Evolutionary conservation across 2,113 vertebrate species (phyloP).

Genomic region (Hylia prasina): DNA sequence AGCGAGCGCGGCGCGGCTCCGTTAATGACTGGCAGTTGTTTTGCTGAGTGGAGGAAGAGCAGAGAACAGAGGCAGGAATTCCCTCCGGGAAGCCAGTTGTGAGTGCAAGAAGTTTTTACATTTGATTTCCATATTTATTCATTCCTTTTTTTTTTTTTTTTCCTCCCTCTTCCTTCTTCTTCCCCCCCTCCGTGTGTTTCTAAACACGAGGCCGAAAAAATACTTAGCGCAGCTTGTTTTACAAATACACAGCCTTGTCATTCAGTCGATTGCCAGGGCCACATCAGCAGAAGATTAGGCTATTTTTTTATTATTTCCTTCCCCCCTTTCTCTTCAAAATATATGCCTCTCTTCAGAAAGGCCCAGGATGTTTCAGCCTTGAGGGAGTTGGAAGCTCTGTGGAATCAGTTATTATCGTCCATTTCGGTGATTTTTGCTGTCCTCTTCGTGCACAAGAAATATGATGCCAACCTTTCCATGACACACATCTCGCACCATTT

Average conservation of each 20-base stretch:
- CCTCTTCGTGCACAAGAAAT: neutral
- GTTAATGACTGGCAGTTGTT: slow-evolving; percentile 92
- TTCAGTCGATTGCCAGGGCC: slow-evolving; percentile 23
- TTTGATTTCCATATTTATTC: slow-evolving; percentile 82
- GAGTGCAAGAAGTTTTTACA: slow-evolving; percentile 76
- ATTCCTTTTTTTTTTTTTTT: neutral
- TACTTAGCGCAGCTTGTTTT: slow-evolving; percentile 65
- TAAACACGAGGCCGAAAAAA: slow-evolving; percentile 69
- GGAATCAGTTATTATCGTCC: neutral
- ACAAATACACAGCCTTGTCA: slow-evolving; percentile 54
- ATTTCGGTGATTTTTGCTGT: neutral
- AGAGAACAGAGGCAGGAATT: slow-evolving; percentile 76
- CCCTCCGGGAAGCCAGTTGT: slow-evolving; percentile 76
- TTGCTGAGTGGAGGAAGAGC: slow-evolving; percentile 75
- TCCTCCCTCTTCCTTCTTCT: neutral
- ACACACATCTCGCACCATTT: neutral
- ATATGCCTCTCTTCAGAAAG: slow-evolving; percentile 15
- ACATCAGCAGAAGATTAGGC: neutral
- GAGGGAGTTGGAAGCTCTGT: slow-evolving; percentile 2
- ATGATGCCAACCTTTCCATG: slow-evolving; percentile 12
- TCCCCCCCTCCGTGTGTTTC: slow-evolving; percentile 37
- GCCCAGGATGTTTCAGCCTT: slow-evolving; percentile 29
- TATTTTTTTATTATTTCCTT: neutral
- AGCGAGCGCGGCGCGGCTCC: slow-evolving; percentile 78
- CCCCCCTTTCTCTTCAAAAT: neutral